Conservation (phyloP, 2,113 vertebrate genomes). For the Cyanocitta stelleri region DNA sequence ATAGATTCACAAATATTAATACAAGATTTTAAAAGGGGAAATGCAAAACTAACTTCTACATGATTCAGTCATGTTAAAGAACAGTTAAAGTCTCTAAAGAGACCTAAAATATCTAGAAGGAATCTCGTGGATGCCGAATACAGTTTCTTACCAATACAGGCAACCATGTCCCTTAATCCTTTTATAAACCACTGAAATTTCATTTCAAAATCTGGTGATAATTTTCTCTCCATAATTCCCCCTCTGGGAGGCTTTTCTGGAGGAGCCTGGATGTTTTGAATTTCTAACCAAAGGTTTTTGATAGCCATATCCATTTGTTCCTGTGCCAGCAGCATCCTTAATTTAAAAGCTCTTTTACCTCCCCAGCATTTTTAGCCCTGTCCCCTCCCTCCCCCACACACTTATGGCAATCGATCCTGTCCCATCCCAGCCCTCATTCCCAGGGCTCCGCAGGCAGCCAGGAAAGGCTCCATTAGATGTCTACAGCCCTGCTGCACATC, state of each 20-base stretch:
- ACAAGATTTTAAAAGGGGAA: neutral
- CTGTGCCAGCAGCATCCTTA: neutral
- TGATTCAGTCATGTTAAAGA: neutral
- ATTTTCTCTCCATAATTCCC: neutral
- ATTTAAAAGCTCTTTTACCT: neutral
- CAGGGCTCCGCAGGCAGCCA: neutral
- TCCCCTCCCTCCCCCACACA: neutral
- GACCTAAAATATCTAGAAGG: neutral
- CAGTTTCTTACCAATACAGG: neutral
- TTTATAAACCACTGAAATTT: neutral
- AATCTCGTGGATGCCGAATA: neutral
- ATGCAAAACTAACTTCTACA: neutral
- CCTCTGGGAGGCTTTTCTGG: neutral
- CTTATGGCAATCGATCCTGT: neutral
- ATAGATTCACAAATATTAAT: neutral
- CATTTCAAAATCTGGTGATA: slow-evolving; percentile 21
- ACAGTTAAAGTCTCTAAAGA: neutral
- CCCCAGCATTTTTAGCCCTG: neutral
- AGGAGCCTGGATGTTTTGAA: neutral
- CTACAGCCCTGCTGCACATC: neutral
- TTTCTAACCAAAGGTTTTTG: slow-evolving; percentile 10
- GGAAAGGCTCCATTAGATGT: neutral
- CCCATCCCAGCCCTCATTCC: neutral
- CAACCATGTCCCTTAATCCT: neutral
- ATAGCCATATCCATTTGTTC: slow-evolving; percentile 13